Percentiles rank a stretch among this genome's conserved stretches.
These are phyloP conservation scores for Perithous albicinctus DNA, from an alignment of 2,888 invertebrate species.

Conservation along the genomic window DNA sequence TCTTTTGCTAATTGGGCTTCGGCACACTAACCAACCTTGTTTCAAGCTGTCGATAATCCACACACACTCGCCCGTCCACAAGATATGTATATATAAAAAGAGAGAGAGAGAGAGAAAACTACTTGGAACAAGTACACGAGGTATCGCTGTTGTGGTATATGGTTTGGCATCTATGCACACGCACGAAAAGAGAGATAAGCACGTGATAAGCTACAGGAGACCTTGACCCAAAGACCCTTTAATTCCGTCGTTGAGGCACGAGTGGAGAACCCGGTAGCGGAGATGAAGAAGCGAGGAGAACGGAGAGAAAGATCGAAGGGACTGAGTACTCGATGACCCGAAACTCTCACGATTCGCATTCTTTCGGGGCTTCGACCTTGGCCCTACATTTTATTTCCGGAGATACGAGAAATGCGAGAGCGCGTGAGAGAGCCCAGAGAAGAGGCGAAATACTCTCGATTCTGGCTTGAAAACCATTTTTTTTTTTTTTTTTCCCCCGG, in stretches of 20 bases:
- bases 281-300: constrained; percentile 42
- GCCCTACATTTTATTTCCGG: constrained; percentile 54
- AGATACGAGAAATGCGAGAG: constrained; percentile 23
- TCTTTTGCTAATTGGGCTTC: constrained; percentile 61
- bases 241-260: constrained; percentile 30
- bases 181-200: constrained; percentile 46
- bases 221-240: constrained; percentile 59
- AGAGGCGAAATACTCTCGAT: constrained; percentile 26
- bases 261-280: constrained; percentile 34
- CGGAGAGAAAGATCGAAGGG: constrained; percentile 12
- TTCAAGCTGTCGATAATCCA: constrained; percentile 69
- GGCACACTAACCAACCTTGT: constrained; percentile 71
- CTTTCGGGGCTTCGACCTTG: constrained; percentile 48
- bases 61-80: constrained; percentile 41
- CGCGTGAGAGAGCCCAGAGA: neutral
- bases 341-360: neutral
- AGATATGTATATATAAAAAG: neutral
- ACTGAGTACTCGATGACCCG: constrained; percentile 11
- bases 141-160: constrained; percentile 47
- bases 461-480: constrained; percentile 55
- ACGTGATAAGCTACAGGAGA: constrained; percentile 49
- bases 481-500: too few species aligned
- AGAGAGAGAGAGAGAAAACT: neutral
- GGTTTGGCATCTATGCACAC: constrained; percentile 47
- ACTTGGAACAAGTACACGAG: constrained; percentile 22